A percentile compares a stretch with the other conserved stretches of the same genome.
Evolutionary conservation across 2,113 vertebrate genomes (phyloP).

Genomic region (Mormyrus iriodes): DNA sequence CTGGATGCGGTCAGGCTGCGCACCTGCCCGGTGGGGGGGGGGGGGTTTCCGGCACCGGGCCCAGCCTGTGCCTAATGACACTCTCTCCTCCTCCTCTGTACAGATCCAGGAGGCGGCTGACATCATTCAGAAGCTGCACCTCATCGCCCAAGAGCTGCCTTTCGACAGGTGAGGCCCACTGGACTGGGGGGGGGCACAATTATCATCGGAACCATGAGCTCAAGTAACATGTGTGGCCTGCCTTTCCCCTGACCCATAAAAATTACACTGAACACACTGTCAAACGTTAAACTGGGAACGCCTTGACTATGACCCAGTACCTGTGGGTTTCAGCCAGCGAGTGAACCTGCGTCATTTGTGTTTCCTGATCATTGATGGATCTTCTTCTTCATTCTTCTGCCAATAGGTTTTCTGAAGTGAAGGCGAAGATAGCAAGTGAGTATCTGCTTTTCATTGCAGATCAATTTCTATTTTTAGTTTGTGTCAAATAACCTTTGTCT

Average conservation of each 20-base stretch:
- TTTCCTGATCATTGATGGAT: constrained; percentile 15
- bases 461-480: background rate
- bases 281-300: background rate
- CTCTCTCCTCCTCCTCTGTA: background rate
- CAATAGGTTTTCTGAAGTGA: constrained; percentile 94
- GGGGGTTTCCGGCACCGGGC: background rate
- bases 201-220: background rate
- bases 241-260: background rate
- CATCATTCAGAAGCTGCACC: constrained; percentile 97
- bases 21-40: constrained; percentile 33
- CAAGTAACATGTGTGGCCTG: background rate
- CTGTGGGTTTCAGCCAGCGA: background rate
- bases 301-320: background rate
- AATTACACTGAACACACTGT: background rate
- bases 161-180: constrained; percentile 81
- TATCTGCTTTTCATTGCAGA: constrained; percentile 28
- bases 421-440: constrained; percentile 99
- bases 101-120: constrained; percentile 99
- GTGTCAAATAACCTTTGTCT: background rate
- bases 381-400: constrained; percentile 40
- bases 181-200: background rate
- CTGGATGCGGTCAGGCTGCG: constrained; percentile 53
- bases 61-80: constrained; percentile 29
- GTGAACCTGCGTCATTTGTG: background rate
- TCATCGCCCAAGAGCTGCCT: constrained; percentile 96